These are phyloP conservation scores for Oscheius sp. DNA, from an alignment of 1,140 invertebrate genomes.

Conservation along the genomic window DNA sequence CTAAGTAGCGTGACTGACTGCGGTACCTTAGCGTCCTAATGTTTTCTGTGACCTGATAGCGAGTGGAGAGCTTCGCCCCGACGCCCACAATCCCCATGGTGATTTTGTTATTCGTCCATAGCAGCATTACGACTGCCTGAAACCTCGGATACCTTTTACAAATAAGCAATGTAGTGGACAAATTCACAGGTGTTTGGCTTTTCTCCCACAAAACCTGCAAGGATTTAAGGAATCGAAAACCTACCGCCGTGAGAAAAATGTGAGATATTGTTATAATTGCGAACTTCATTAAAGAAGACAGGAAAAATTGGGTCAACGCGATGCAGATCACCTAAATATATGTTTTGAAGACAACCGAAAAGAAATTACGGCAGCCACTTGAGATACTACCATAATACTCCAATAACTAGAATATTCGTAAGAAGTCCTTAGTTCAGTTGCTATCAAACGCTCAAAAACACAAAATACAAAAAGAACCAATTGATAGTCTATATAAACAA, in stretches of 20 bases:
- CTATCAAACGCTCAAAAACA: neutral
- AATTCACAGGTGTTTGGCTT: no score
- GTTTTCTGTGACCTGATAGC: constrained; percentile 18
- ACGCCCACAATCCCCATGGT: neutral
- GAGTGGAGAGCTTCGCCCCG: constrained; percentile 3
- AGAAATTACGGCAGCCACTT: constrained; percentile 1
- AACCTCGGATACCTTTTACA: neutral
- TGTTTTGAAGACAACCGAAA: neutral
- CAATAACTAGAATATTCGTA: neutral
- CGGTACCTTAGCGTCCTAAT: constrained; percentile 12
- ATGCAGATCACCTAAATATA: neutral
- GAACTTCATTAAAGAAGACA: no score
- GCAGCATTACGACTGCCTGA: neutral
- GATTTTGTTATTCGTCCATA: neutral
- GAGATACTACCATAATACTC: constrained; percentile 11
- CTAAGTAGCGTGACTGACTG: neutral
- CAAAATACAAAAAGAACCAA: neutral
- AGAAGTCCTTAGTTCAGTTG: neutral
- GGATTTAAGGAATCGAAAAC: no score
- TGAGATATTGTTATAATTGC: no score
- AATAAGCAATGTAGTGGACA: neutral
- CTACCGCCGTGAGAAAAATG: no score
- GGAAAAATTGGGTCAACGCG: no score
- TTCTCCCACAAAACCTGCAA: no score
- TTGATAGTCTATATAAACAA: neutral